phyloP scores from a whole-genome alignment of 2,888 invertebrate species.

The Blastobasis adustella region DNA sequence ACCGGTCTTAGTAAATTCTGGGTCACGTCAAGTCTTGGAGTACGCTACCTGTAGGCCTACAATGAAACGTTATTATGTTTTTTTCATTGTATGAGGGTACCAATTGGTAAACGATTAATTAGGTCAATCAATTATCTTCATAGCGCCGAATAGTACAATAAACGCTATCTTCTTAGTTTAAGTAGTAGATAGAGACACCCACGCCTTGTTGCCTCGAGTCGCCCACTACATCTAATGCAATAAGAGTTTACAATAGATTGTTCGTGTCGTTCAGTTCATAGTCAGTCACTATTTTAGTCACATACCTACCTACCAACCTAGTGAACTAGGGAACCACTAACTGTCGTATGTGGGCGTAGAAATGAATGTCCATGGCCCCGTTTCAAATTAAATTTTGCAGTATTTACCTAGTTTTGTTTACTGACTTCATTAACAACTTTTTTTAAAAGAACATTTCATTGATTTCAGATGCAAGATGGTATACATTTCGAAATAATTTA shows the following conservation, averaged over 20 bases:
- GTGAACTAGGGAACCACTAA: background rate
- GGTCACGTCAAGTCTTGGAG: background rate
- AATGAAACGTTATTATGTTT: too few species aligned
- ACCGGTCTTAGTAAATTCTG: background rate
- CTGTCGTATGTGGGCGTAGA: slow-evolving; percentile 19
- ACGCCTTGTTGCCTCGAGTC: background rate
- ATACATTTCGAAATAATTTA: slow-evolving; percentile 16
- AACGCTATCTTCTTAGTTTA: too few species aligned
- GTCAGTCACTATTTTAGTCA: slow-evolving; percentile 27
- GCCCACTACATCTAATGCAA: slow-evolving; percentile 3
- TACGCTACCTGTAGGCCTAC: too few species aligned
- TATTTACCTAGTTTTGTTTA: background rate
- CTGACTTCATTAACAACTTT: background rate
- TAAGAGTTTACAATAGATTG: slow-evolving; percentile 11
- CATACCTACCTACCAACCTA: background rate
- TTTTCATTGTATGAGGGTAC: too few species aligned
- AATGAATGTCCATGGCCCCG: slow-evolving; percentile 48
- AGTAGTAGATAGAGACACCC: too few species aligned
- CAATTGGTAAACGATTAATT: too few species aligned
- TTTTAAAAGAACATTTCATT: slow-evolving; percentile 10
- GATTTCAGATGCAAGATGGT: slow-evolving; percentile 44
- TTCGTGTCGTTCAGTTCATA: slow-evolving; percentile 11
- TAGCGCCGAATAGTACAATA: too few species aligned
- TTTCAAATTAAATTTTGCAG: slow-evolving; percentile 23
- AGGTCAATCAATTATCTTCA: too few species aligned